Evolutionary conservation across 2,113 vertebrate genomes (phyloP).

Genomic region (Gracilinanus agilis): DNA sequence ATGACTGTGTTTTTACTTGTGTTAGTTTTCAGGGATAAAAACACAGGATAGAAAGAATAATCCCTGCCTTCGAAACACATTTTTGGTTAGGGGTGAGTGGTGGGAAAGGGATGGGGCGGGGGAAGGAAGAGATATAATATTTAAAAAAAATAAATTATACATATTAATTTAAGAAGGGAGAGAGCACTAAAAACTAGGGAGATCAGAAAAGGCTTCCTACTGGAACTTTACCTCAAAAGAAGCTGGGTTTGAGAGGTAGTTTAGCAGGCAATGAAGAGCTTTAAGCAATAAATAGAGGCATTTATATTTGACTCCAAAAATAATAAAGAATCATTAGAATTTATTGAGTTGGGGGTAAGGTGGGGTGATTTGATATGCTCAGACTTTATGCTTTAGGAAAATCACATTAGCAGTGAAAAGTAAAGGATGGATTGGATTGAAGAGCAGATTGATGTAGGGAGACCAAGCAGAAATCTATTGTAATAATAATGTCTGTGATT

Average conservation of each 20-base stretch:
- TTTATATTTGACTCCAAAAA: not conserved
- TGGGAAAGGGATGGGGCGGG: too few species aligned
- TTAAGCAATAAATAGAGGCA: not conserved
- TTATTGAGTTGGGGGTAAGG: not conserved
- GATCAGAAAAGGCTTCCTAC: not conserved
- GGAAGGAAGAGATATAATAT: too few species aligned
- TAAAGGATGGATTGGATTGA: not conserved
- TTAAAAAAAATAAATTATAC: not conserved
- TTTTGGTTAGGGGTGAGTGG: too few species aligned
- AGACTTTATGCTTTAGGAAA: not conserved
- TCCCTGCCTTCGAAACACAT: too few species aligned
- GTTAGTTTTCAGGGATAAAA: too few species aligned
- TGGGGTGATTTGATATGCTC: not conserved
- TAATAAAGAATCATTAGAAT: not conserved
- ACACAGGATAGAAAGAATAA: too few species aligned
- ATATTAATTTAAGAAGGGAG: not conserved
- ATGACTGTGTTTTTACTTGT: too few species aligned
- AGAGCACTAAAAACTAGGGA: not conserved
- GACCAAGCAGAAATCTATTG: not conserved
- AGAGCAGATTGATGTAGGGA: not conserved
- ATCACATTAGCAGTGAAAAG: not conserved
- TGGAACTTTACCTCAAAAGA: not conserved
- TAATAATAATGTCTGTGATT: not conserved
- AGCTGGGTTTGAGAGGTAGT: not conserved
- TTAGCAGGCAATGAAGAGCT: not conserved